Evolutionary conservation across 2,113 vertebrate species (phyloP).

Genomic region (Sus scrofa): T2T-Sscrofa CM000812.6:244249001-244249500

Average conservation of each 20-base stretch:
- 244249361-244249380: neutral
- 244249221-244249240: neutral
- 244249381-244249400: neutral
- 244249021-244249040: neutral
- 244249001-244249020: neutral
- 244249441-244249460: neutral
- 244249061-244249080: too few relatives aligned
- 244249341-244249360: neutral
- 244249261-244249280: neutral
- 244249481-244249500: neutral
- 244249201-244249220: neutral
- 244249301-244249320: slow-evolving; percentile 4
- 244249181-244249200: neutral
- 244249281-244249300: neutral
- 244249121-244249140: neutral
- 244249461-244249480: neutral
- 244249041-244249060: neutral
- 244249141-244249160: neutral
- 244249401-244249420: neutral
- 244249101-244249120: neutral
- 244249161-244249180: neutral
- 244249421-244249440: neutral
- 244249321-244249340: slow-evolving; percentile 41
- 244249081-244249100: neutral
- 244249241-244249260: neutral